Base-by-base conservation (phyloP, 1,140 invertebrate species). In the Drosophila parabipectinata region DNA sequence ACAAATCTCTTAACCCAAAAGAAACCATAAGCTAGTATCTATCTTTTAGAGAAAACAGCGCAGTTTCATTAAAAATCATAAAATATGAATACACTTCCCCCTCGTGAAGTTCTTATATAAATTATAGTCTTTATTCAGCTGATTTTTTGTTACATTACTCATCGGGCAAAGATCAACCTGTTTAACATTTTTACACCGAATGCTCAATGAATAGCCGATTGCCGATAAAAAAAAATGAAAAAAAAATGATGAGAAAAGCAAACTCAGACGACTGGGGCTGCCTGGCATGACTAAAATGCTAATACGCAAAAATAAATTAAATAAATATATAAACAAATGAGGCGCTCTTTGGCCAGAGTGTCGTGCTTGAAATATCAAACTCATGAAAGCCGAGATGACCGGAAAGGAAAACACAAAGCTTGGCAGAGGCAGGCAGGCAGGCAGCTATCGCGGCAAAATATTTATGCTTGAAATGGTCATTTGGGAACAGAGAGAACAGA, bases 271-370 rank as follows among this genome's bases (percentile, higher is more conserved):
- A 82, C 82, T 77, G 85, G 82, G 34, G 21, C 21, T 21, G 21
- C 21, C 53, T 47, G 44, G 77, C 82, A 77, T 87, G 81, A 87
- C 82, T 87, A 67, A 85, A 77, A 87, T 77, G 82, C 68, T 87
- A 85, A 85, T 81, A 74, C 28, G 39, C 12, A 59, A 60, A 83
- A 75, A 75, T 66, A 74, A 61, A 53, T 58, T 68, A 74, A 47
- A 56, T 60, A 79, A 79, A 73, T 55, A 37, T 28, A 77, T 52
- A 44, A 66, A 60, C 56, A 66, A 76, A 51, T 64, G 58, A 55
- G 61, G 62, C 47, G 62, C 47, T 48, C 60, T 37, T 39, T 24
- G 7, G 30, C 51, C 4, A 10, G 48, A 50, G 57, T 56, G 55
- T 60, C 72, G 73, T 76, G 61, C 61, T 6, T 75, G 71, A 74